phyloP scores from a whole-genome alignment of 2,888 invertebrate species.

The Agonopterix arenella region DNA sequence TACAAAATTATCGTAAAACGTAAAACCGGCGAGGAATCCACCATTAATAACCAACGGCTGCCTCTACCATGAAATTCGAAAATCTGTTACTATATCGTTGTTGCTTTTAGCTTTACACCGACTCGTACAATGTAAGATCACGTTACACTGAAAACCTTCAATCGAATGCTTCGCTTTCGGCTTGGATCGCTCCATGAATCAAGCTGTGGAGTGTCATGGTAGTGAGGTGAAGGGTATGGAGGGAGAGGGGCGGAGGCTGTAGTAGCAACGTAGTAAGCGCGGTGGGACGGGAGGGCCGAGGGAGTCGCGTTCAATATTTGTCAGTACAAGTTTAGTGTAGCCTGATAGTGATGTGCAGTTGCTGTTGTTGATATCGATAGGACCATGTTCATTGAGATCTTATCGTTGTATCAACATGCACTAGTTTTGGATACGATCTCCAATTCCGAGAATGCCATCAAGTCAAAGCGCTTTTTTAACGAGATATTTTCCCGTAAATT shows the following conservation, averaged over 20 bases:
- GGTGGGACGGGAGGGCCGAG: slow-evolving; percentile 17
- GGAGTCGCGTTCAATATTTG: slow-evolving; percentile 47
- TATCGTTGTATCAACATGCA: too few species aligned
- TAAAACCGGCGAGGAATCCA: slow-evolving; percentile 32
- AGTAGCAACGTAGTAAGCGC: slow-evolving; percentile 59
- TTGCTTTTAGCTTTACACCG: too few species aligned
- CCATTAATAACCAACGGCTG: slow-evolving; percentile 31
- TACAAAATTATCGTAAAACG: slow-evolving; percentile 51
- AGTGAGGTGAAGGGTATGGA: slow-evolving; percentile 32
- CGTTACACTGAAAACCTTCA: slow-evolving; percentile 7
- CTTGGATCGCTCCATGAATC: slow-evolving; percentile 9
- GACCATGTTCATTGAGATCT: too few species aligned
- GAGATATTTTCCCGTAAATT: too few species aligned
- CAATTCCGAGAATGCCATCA: too few species aligned
- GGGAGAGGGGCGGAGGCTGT: slow-evolving; percentile 45
- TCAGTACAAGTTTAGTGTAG: slow-evolving; percentile 24
- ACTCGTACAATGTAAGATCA: too few species aligned
- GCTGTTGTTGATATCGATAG: slow-evolving; percentile 3
- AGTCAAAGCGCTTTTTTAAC: too few species aligned
- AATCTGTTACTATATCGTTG: background rate
- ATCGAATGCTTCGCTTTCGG: slow-evolving; percentile 11
- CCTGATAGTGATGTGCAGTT: slow-evolving; percentile 14
- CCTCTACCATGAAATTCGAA: slow-evolving; percentile 23
- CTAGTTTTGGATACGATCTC: too few species aligned
- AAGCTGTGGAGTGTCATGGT: slow-evolving; percentile 25